Conservation (phyloP, 2,113 vertebrate species). For the Castor canadensis region DNA sequence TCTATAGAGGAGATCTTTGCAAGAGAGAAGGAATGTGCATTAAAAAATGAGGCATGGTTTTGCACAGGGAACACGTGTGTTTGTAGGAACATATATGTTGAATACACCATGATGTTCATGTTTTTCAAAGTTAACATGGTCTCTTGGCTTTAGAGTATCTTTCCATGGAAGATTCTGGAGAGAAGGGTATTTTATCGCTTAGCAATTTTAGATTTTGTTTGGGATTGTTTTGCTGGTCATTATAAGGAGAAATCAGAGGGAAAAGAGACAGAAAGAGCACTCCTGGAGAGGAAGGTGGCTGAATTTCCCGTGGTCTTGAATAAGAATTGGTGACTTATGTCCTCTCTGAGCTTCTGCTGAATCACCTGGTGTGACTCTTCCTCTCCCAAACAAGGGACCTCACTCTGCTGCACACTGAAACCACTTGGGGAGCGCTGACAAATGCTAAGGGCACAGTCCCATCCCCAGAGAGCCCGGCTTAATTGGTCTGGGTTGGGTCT, state of each 20-base stretch:
- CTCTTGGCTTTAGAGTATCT: not conserved
- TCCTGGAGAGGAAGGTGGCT: not conserved
- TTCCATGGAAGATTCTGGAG: not conserved
- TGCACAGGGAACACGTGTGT: not conserved
- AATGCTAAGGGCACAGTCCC: not conserved
- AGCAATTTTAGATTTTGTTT: slow-evolving; percentile 3
- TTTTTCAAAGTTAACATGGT: not conserved
- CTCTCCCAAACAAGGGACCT: not conserved
- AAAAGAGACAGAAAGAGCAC: not conserved
- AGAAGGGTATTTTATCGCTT: not conserved
- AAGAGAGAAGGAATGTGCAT: not conserved
- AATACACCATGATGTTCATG: not conserved
- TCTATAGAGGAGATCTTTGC: not conserved
- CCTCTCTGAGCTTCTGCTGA: not conserved
- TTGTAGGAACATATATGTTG: not conserved
- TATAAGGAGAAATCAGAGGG: not conserved
- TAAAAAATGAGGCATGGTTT: not conserved
- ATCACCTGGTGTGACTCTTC: not conserved
- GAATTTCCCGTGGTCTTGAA: not conserved
- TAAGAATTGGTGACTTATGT: not conserved
- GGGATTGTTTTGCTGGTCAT: not conserved
- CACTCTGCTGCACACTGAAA: not conserved
- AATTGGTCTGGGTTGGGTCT: slow-evolving; percentile 50
- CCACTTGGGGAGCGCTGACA: not conserved
- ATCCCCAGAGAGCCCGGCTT: slow-evolving; percentile 5